Evolutionary conservation across 2,113 vertebrate species (phyloP).

Genomic region (Bubo scandiacus): DNA sequence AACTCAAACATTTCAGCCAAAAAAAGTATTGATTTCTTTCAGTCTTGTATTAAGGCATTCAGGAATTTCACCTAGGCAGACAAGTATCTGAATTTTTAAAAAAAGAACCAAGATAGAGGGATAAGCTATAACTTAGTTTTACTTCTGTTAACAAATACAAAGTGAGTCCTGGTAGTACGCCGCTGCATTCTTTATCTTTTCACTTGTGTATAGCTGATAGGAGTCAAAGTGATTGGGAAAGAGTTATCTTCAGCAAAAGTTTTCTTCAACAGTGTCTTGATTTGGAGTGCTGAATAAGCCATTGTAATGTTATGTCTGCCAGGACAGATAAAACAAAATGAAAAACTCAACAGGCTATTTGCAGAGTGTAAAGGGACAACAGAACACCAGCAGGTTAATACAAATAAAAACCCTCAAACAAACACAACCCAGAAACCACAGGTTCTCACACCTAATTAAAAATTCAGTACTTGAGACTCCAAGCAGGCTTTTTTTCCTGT

Average conservation of each 20-base stretch:
- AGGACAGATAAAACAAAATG: slow-evolving; percentile 18
- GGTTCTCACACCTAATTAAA: background rate
- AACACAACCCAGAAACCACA: background rate
- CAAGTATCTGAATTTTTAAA: background rate
- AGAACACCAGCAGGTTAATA: background rate
- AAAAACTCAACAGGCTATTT: background rate
- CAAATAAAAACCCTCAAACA: background rate
- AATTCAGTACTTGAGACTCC: background rate
- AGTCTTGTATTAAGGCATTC: slow-evolving; percentile 30
- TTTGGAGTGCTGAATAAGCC: slow-evolving; percentile 90
- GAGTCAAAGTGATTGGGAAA: slow-evolving; percentile 24
- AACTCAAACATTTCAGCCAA: slow-evolving; percentile 11
- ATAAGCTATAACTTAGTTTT: slow-evolving; percentile 42
- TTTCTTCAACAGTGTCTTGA: slow-evolving; percentile 74
- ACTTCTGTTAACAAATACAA: slow-evolving; percentile 40
- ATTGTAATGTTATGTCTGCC: slow-evolving; percentile 81
- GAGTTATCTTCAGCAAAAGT: slow-evolving; percentile 22
- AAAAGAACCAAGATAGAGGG: background rate
- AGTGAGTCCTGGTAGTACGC: slow-evolving; percentile 36
- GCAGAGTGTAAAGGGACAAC: background rate
- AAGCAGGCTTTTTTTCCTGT: background rate
- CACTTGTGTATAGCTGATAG: slow-evolving; percentile 20
- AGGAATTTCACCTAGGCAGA: slow-evolving; percentile 41
- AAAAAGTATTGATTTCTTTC: slow-evolving; percentile 4
- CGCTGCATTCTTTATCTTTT: slow-evolving; percentile 31